Evolutionary conservation across 2,888 invertebrate genomes (phyloP).

Genomic region (Diarsia rubi): DNA sequence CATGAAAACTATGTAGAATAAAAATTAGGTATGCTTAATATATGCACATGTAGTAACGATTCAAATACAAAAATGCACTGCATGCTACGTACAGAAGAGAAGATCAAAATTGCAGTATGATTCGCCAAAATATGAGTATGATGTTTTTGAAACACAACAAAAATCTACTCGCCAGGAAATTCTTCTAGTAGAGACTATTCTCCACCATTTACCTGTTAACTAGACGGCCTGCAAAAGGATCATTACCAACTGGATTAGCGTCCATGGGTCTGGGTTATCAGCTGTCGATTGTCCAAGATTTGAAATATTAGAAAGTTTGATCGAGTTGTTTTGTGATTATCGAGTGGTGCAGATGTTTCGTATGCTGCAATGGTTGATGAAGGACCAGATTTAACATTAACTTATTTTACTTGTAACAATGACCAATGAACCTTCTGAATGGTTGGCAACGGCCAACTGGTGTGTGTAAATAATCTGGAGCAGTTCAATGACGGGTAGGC

Average conservation of each 20-base stretch:
- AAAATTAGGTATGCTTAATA: background rate
- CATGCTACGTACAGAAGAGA: background rate
- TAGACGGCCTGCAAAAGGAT: background rate
- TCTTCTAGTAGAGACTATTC: background rate
- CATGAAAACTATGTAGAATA: background rate
- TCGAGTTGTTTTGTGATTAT: background rate
- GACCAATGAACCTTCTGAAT: background rate
- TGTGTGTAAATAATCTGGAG: background rate
- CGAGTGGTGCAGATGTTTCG: background rate
- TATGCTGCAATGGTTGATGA: background rate
- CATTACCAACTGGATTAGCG: background rate
- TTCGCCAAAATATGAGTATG: background rate
- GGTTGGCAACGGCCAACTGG: constrained; percentile 13
- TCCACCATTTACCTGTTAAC: background rate
- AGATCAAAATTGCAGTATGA: background rate
- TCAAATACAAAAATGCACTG: background rate
- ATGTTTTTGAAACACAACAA: background rate
- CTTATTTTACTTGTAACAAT: background rate
- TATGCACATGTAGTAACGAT: background rate
- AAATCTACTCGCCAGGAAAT: background rate
- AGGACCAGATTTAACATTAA: background rate
- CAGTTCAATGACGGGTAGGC: background rate
- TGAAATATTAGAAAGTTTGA: background rate
- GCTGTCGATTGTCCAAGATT: background rate
- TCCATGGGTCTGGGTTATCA: background rate